Percentiles rank a stretch among this genome's conserved stretches.
Evolutionary conservation across 1,140 invertebrate species (phyloP).

Genomic region (Anastatus disparis): DNA sequence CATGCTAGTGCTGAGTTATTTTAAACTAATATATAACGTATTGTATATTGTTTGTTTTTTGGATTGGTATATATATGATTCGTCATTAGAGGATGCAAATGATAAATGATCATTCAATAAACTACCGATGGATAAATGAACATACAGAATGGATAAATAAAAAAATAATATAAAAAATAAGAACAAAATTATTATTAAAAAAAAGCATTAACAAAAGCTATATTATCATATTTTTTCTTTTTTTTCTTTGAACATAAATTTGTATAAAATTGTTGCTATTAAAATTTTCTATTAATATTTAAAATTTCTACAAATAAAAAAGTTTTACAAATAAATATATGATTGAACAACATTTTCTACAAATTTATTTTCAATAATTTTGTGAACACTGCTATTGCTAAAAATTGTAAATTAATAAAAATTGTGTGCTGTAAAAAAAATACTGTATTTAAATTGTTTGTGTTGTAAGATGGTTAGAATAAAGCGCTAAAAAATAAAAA

Average conservation of each 20-base stretch:
- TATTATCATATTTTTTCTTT: background rate
- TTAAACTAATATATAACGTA: conserved; percentile 1
- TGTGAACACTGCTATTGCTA: too few species aligned
- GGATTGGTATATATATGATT: conserved; percentile 22
- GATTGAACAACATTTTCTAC: background rate
- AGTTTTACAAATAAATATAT: background rate
- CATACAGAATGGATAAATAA: conserved; percentile 64
- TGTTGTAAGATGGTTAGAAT: too few species aligned
- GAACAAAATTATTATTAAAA: background rate
- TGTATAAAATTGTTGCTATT: too few species aligned
- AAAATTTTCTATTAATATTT: too few species aligned
- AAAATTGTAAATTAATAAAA: too few species aligned
- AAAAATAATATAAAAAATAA: conserved; percentile 44
- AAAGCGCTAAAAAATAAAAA: too few species aligned
- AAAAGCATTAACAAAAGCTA: background rate
- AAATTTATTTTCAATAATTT: background rate
- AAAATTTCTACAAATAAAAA: too few species aligned
- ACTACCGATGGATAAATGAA: conserved; percentile 40
- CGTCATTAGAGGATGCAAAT: conserved; percentile 43
- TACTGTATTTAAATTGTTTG: too few species aligned
- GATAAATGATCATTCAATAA: conserved; percentile 40
- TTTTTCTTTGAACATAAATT: background rate
- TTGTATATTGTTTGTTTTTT: conserved; percentile 39
- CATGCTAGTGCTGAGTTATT: conserved; percentile 32
- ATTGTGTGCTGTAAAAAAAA: too few species aligned